Evolutionary conservation across 1,140 invertebrate species (phyloP).

Genomic region (Drosophila erecta): DNA sequence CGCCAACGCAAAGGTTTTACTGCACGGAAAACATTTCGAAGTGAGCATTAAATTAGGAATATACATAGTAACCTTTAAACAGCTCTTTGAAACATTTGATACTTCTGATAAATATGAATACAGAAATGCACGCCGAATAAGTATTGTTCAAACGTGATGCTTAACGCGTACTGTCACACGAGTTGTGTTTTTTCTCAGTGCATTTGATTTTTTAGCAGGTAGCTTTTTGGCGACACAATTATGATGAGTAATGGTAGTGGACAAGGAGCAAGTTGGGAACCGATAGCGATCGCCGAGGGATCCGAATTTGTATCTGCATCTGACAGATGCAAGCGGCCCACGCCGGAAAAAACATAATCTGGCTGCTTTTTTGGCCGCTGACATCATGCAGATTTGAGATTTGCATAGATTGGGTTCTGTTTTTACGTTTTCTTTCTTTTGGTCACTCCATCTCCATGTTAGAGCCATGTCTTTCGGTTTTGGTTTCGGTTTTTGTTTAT

Average conservation of each 20-base stretch:
- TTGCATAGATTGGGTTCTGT: slow-evolving; percentile 59
- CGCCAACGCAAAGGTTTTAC: slow-evolving; percentile 55
- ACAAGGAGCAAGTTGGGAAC: slow-evolving; percentile 54
- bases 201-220: slow-evolving; percentile 16
- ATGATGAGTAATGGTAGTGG: slow-evolving; percentile 71
- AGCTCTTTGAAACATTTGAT: too few species aligned
- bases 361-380: slow-evolving; percentile 59
- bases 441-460: slow-evolving; percentile 35
- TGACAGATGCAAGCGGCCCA: slow-evolving; percentile 52
- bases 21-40: too few species aligned
- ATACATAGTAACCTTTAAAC: neutral
- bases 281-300: slow-evolving; percentile 45
- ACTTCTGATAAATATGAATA: too few species aligned
- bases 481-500: slow-evolving; percentile 52
- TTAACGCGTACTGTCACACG: too few species aligned
- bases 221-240: slow-evolving; percentile 56
- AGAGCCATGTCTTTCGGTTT: slow-evolving; percentile 38
- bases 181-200: slow-evolving; percentile 1
- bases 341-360: slow-evolving; percentile 34
- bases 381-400: slow-evolving; percentile 75
- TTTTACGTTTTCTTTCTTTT: slow-evolving; percentile 8
- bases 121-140: too few species aligned
- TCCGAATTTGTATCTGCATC: slow-evolving; percentile 38
- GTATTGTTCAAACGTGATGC: too few species aligned
- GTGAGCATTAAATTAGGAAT: neutral